These are phyloP conservation scores for Rattus rattus DNA, from an alignment of 2,113 vertebrate species.

Conservation along the genomic window DNA sequence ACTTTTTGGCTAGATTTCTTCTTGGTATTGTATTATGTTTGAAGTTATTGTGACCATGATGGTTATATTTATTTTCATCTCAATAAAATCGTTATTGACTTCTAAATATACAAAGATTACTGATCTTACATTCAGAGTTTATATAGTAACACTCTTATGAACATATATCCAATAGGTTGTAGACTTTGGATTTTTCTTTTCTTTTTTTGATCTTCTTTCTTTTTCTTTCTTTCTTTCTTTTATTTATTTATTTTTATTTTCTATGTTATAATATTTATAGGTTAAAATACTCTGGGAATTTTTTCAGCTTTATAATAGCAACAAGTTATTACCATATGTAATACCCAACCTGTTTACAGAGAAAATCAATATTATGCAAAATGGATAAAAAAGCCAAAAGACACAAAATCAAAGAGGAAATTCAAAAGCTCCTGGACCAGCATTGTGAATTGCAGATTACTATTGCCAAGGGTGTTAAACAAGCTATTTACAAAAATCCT, in stretches of 20 bases:
- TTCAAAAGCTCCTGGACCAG: background rate
- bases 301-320: background rate
- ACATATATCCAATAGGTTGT: too few relatives aligned
- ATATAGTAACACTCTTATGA: too few relatives aligned
- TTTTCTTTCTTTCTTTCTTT: too few relatives aligned
- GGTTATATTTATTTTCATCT: background rate
- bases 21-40: background rate
- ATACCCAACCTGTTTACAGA: background rate
- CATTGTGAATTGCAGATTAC: background rate
- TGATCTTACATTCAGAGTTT: background rate
- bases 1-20: background rate
- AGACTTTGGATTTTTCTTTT: background rate
- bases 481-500: slow-evolving; percentile 6
- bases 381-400: background rate
- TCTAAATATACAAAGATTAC: background rate
- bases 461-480: background rate
- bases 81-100: background rate
- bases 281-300: background rate
- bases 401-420: background rate
- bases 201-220: too few relatives aligned
- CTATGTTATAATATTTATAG: slow-evolving; percentile 34
- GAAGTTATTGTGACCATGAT: background rate
- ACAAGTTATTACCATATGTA: background rate
- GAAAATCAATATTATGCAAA: background rate
- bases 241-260: too few relatives aligned